Evolutionary conservation across 1,140 invertebrate genomes (phyloP), one percentile per base, ranked within the genome.

Genomic region (Amphibalanus amphitrite): DNA sequence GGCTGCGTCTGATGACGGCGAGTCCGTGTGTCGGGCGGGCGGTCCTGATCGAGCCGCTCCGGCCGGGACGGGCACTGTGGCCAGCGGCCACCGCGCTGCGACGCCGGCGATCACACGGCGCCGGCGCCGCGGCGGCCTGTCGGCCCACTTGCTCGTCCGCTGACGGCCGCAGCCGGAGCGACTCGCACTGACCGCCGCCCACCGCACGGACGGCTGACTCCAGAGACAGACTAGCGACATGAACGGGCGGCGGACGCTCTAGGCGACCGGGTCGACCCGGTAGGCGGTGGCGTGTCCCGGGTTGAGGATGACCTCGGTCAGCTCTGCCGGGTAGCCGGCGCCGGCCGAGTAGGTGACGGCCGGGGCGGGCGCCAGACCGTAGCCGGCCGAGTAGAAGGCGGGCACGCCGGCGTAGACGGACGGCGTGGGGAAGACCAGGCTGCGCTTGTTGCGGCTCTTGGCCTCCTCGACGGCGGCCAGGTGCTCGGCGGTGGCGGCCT

Each of bases 241-340:
- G 47, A 59, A 59, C 47, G 47, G 10, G 10, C 47, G 47, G 1
- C 47, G 13, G 10, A 20, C 10, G 47, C 10, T 20, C 23, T 59
- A 59, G 47, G 20, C 47, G 47, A 59, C 1, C 13, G 47, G 47
- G 47, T 59, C 47, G 47, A 59, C 47, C 80, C n/a, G 74, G 77
- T 81, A 80, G 72, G 77, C 78, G 75, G 81, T 77, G 71, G 79
- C 80, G 75, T 80, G 79, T 74, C 77, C 79, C 69, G 79, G 78
- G 77, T 76, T 81, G 77, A 80, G 79, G 74, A 79, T 79, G 47
- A 80, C 75, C 71, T 77, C 79, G 77, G 78, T 81, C 71, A 81
- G 76, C 69, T 77, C 80, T 78, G 82, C 82, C 74, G 75, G 75
- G 73, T 75, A 67, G 73, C 69, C 70, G 71, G 69, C 64, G n/a